A percentile compares a stretch with the other conserved stretches of the same genome.
Evolutionary conservation across 2,888 invertebrate genomes (phyloP).

Genomic region (Candidula unifasciata): DNA sequence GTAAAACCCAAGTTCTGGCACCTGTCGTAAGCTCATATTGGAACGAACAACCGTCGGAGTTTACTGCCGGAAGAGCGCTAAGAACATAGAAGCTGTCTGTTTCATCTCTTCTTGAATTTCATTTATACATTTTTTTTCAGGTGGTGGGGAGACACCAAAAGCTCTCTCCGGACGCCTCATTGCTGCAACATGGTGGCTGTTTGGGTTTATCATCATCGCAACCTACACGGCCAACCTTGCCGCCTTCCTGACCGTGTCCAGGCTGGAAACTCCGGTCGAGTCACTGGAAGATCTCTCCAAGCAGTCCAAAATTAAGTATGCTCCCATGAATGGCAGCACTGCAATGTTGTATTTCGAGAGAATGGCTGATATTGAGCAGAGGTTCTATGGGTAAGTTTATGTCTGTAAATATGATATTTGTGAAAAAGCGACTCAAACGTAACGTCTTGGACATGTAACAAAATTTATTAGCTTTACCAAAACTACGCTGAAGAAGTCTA

Average conservation of each 20-base stretch:
- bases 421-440: too few relatives aligned
- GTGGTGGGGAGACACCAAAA: constrained; percentile 81
- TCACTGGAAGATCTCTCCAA: constrained; percentile 94
- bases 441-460: too few relatives aligned
- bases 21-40: too few relatives aligned
- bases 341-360: constrained; percentile 96
- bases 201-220: constrained; percentile 98
- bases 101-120: background rate
- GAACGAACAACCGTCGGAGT: too few relatives aligned
- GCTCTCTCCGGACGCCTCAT: constrained; percentile 95
- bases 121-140: constrained; percentile 56
- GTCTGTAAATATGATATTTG: too few relatives aligned
- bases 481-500: too few relatives aligned
- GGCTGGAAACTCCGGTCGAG: constrained; percentile 94
- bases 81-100: background rate
- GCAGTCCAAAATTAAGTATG: constrained; percentile 97
- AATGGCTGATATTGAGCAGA: constrained; percentile 95
- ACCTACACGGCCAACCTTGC: constrained; percentile 99
- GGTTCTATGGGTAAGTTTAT: constrained; percentile 93
- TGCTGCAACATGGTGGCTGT: constrained; percentile 99
- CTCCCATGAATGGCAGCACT: constrained; percentile 90
- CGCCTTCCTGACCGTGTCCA: constrained; percentile 91
- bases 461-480: too few relatives aligned
- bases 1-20: too few relatives aligned
- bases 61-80: too few relatives aligned